Evolutionary conservation across 2,113 vertebrate species (phyloP), one percentile per base, ranked within the genome.

Genomic region (Eudyptes chrysolophus): DNA sequence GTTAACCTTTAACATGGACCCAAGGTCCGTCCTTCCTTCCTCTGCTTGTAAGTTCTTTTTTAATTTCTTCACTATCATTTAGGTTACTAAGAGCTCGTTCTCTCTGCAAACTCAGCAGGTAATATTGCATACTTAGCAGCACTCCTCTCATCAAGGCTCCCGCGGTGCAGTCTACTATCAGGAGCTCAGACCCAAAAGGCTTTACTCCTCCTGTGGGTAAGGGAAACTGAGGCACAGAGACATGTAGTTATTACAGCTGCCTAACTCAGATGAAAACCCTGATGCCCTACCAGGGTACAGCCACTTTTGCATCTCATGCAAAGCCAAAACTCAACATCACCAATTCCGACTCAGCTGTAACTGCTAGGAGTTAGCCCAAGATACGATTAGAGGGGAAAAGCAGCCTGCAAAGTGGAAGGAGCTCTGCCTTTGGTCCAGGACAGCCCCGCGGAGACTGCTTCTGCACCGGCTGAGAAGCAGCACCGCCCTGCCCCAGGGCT

Each of bases 311-410:
- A 22, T 7, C 52, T 44, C 74, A 4, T 2, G 4, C 44, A 19
- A 26, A 78, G 29, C 22, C 27, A 68, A 29, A 62, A 3, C 3
- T 26, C 32, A 42, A 5, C 24, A 6, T 14, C 62, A 9, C 16
- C 4, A 0, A 8, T 2, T 17, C n/a, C 2, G 1, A 1, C 42
- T 1, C 22, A 25, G 80, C 42, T 36, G 3, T 1, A 19, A 34
- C 13, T 8, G 3, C 38, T 3, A 6, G 0, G 2, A 65, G 16
- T 8, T 4, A 17, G 10, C 40, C 58, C 62, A 25, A 18, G 49
- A 10, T 11, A 7, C 0, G 14, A 4, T 2, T 1, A 24, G 40
- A 21, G 4, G 21, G 57, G 26, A 66, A 69, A 36, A 52, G 46
- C 34, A 11, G 27, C 1, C 7, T 61, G 11, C 0, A 3, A 32